These are phyloP conservation scores for Lepus timidus DNA, from an alignment of 2,113 vertebrate species.

Conservation along the genomic window DNA sequence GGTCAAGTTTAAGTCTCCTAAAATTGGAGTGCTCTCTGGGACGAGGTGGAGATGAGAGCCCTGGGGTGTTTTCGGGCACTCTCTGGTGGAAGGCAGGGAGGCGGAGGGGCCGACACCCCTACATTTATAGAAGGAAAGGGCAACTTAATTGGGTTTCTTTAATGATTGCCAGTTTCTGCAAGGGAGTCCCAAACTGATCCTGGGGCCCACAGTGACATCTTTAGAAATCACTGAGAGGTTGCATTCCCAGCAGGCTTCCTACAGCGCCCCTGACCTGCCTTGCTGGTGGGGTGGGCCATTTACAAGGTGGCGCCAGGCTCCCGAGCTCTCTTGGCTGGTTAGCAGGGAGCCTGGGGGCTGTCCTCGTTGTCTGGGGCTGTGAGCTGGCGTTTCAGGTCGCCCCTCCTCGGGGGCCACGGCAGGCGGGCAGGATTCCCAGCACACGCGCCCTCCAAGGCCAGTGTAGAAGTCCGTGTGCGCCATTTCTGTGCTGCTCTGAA, in stretches of 20 bases:
- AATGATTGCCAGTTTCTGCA: neutral
- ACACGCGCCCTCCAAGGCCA: neutral
- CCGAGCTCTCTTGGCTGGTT: neutral
- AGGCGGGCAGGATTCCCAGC: neutral
- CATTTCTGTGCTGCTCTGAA: neutral
- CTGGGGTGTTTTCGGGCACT: neutral
- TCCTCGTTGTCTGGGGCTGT: neutral
- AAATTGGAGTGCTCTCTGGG: neutral
- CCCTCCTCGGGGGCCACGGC: neutral
- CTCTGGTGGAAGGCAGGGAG: neutral
- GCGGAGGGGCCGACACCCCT: neutral
- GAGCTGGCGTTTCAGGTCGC: neutral
- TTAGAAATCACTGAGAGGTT: neutral
- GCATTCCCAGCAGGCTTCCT: neutral
- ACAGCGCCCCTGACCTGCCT: neutral
- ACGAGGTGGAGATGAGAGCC: neutral
- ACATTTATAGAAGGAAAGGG: neutral
- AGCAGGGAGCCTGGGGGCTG: neutral
- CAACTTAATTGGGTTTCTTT: neutral
- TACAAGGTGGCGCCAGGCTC: neutral
- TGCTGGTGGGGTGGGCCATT: neutral
- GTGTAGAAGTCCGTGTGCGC: neutral
- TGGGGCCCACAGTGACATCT: fast-evolving
- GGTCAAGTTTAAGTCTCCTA: neutral
- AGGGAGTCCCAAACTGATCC: neutral